These are phyloP conservation scores for Siniperca undulata DNA, from an alignment of 2,797 vertebrate species.

Conservation along the genomic window DNA sequence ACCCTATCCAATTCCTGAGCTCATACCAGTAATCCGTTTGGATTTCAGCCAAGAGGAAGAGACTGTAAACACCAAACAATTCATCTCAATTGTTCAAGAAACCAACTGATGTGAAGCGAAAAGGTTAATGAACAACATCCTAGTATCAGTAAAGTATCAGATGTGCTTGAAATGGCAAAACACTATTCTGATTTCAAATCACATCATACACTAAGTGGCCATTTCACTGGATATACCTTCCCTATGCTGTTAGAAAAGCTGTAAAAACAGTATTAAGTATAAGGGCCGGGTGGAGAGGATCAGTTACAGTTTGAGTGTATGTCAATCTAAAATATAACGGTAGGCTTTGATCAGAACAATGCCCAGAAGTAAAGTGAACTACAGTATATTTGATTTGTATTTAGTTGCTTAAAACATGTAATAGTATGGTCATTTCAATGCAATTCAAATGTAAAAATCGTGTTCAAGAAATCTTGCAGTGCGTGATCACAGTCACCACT, in stretches of 20 bases:
- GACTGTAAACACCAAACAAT: slow-evolving; percentile 17
- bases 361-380: neutral
- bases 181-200: neutral
- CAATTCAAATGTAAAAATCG: neutral
- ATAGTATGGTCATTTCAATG: neutral
- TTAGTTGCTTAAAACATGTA: neutral
- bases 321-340: neutral
- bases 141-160: neutral
- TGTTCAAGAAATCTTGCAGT: neutral
- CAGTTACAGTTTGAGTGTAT: neutral
- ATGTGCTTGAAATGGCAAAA: neutral
- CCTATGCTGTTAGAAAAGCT: neutral
- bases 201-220: neutral
- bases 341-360: neutral
- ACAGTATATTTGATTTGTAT: neutral
- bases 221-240: neutral
- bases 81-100: slow-evolving; percentile 24
- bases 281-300: neutral
- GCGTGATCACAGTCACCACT: neutral
- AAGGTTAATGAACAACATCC: slow-evolving; percentile 18
- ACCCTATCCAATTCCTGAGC: neutral
- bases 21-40: neutral
- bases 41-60: slow-evolving; percentile 22
- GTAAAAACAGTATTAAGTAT: neutral
- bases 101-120: neutral